Percentiles rank a stretch among this genome's conserved stretches.
These are phyloP conservation scores for Sorex maritimensis DNA, from an alignment of 2,797 vertebrate species.

Conservation along the genomic window DNA sequence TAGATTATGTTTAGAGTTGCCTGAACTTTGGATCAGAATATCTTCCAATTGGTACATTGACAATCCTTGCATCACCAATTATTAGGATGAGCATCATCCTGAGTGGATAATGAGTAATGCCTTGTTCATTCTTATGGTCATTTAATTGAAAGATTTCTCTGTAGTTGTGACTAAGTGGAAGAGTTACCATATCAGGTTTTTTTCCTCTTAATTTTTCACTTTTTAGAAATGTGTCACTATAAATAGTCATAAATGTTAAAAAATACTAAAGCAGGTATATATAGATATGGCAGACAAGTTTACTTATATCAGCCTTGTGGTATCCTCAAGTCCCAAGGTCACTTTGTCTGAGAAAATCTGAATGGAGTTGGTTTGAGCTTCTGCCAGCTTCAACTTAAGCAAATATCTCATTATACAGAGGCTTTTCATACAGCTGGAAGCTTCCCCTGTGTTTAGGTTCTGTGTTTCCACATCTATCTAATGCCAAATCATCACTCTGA, in stretches of 20 bases:
- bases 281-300: background rate
- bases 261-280: background rate
- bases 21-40: background rate
- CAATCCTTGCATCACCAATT: background rate
- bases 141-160: background rate
- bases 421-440: background rate
- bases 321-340: background rate
- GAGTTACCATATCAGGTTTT: background rate
- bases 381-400: background rate
- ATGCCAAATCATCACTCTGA: background rate
- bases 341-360: constrained; percentile 33
- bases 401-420: constrained; percentile 26
- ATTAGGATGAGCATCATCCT: background rate
- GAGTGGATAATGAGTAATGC: background rate
- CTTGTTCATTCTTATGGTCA: background rate
- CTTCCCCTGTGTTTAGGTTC: background rate
- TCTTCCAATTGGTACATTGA: background rate
- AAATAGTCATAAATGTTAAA: constrained; percentile 23
- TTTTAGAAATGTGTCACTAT: background rate
- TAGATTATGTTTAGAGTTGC: background rate
- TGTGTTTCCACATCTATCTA: background rate
- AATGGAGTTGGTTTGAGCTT: constrained; percentile 27
- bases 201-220: background rate
- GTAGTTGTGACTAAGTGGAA: background rate
- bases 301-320: background rate